Conservation (phyloP, 1,140 invertebrate genomes). For the Cherax quadricarinatus region DNA sequence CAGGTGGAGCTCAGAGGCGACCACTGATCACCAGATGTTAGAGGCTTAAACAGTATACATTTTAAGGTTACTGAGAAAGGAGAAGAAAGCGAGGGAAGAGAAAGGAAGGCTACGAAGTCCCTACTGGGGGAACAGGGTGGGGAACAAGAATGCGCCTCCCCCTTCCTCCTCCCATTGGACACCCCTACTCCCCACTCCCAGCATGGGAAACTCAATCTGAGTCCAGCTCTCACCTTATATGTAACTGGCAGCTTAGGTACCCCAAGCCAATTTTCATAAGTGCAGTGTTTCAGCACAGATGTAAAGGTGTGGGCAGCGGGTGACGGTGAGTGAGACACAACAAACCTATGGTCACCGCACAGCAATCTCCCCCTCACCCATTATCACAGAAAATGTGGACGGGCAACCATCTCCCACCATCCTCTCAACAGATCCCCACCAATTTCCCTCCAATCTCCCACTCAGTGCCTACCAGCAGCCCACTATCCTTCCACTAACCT, state of each 20-base stretch:
- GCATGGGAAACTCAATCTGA: constrained; percentile 10
- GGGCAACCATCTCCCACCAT: neutral
- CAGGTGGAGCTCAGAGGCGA: neutral
- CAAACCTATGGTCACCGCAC: neutral
- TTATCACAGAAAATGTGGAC: neutral
- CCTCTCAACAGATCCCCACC: neutral
- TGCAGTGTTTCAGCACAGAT: neutral
- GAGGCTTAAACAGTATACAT: neutral
- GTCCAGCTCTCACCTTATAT: neutral
- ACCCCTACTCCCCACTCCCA: neutral
- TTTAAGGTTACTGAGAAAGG: too few relatives aligned
- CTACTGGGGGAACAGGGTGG: neutral
- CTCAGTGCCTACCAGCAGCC: too few relatives aligned
- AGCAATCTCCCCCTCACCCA: neutral
- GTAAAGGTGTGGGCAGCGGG: too few relatives aligned
- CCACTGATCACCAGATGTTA: neutral
- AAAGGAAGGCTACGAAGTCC: neutral
- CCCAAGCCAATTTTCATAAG: constrained; percentile 14
- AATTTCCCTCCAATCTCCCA: neutral
- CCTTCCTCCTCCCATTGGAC: neutral
- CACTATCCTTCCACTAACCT: neutral
- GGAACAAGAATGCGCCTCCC: neutral
- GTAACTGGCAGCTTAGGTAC: neutral
- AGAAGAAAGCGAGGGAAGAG: neutral
- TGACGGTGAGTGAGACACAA: too few relatives aligned